Evolutionary conservation across 1,140 invertebrate species (phyloP).

Genomic region (Drosophila aff.): DNA sequence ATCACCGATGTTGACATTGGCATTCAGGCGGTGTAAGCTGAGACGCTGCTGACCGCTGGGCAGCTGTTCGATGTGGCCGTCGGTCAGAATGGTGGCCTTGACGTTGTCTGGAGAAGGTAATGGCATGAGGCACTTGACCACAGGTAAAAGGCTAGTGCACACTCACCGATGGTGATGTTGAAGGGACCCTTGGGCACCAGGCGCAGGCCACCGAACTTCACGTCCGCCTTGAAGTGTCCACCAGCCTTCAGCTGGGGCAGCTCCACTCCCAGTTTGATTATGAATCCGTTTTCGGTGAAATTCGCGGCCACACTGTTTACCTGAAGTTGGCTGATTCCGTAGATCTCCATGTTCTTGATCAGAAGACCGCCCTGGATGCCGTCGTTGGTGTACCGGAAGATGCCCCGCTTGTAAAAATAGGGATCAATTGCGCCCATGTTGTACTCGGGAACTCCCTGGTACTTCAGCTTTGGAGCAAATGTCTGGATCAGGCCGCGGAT

Average conservation of each 20-base stretch:
- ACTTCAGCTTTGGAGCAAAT: constrained; percentile 61
- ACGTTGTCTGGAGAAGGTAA: constrained; percentile 64
- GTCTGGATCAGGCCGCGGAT: constrained; percentile 63
- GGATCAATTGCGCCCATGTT: constrained; percentile 74
- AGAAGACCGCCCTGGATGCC: constrained; percentile 80
- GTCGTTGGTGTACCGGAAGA: constrained; percentile 80
- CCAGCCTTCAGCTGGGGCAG: constrained; percentile 74
- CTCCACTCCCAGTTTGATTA: constrained; percentile 72
- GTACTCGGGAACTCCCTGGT: constrained; percentile 61
- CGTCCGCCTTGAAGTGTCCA: constrained; percentile 83
- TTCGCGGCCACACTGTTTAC: constrained; percentile 68
- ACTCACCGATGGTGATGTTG: constrained; percentile 80
- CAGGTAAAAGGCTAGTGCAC: not conserved
- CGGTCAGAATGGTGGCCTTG: constrained; percentile 75
- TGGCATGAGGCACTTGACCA: not conserved
- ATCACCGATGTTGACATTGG: constrained; percentile 73
- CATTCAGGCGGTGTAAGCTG: constrained; percentile 74
- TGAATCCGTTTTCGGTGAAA: constrained; percentile 69
- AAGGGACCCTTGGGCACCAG: constrained; percentile 84
- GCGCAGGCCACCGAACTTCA: constrained; percentile 83
- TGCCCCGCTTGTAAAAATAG: constrained; percentile 77
- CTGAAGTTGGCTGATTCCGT: constrained; percentile 72
- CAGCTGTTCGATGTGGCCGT: constrained; percentile 68
- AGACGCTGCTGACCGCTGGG: constrained; percentile 64
- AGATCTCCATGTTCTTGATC: constrained; percentile 82